Percentiles rank a stretch among this genome's conserved stretches.
Conservation (phyloP, 2,113 vertebrate species). For the Thymallus thymallus region DNA sequence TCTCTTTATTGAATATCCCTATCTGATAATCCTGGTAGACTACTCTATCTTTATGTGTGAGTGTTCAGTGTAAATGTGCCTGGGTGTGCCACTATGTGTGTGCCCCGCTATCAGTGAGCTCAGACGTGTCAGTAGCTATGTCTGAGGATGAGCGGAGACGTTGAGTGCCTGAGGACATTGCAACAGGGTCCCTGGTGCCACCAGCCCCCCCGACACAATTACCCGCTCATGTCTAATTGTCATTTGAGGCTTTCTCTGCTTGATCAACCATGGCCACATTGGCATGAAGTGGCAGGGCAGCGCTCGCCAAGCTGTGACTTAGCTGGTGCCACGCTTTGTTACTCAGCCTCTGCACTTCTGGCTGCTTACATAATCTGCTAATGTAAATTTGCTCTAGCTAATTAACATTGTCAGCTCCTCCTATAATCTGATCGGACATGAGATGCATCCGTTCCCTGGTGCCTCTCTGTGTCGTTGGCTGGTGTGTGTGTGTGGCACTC, state of each 20-base stretch:
- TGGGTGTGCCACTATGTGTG: conserved; percentile 28
- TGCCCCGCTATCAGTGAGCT: conserved; percentile 51
- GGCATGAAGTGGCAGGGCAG: conserved; percentile 76
- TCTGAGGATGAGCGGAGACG: conserved; percentile 64
- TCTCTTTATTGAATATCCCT: neutral
- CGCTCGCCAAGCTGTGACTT: conserved; percentile 75
- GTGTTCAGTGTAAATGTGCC: conserved; percentile 4
- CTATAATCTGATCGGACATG: conserved; percentile 73
- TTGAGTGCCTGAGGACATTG: conserved; percentile 73
- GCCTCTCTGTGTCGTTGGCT: conserved; percentile 16
- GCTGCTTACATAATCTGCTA: conserved; percentile 75
- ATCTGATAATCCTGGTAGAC: neutral
- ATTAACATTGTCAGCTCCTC: conserved; percentile 75
- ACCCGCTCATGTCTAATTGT: conserved; percentile 79
- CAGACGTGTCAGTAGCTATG: conserved; percentile 67
- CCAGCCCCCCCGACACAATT: conserved; percentile 75
- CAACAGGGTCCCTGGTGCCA: conserved; percentile 72
- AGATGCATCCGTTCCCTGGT: conserved; percentile 58
- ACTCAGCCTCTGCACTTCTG: conserved; percentile 50
- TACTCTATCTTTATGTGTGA: neutral
- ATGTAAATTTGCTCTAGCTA: conserved; percentile 78
- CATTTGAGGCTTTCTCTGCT: conserved; percentile 74
- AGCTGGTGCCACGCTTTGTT: conserved; percentile 78
- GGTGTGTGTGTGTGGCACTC: conserved; percentile 9
- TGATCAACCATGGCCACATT: conserved; percentile 74